Base-by-base conservation (phyloP, 2,797 vertebrate species). In the Spheniscus humboldti region DNA sequence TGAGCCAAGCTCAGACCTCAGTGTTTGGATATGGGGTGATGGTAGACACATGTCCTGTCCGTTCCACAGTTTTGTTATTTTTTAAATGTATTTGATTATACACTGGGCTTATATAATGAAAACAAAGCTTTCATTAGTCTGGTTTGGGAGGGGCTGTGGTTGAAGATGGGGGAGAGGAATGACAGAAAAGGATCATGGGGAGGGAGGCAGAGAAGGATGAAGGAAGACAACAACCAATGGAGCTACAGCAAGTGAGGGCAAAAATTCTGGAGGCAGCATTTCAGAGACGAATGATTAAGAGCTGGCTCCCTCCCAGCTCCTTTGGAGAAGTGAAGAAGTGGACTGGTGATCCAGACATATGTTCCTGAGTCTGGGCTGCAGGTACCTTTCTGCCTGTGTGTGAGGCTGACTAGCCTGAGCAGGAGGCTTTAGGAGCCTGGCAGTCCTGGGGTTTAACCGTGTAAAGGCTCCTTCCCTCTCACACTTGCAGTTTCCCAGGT, bases 21-120 rank as follows among this genome's bases (percentile, higher is more conserved):
- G 86, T 95, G 80, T 97, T 96, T 97, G 94, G 93, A 85, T 96
- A 96, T 73, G 89, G 93, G 73, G 88, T 96, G 93, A 96, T 90
- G 71, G 92, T 95, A 85, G 95, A 96, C 94, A 92, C 69, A 91
- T 64, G 94, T 94, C 94, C 68, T 95, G 95, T 96, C 95, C 90
- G 73, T 92, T 92, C 69, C 86, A 83, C 28, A 25, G 77, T 90
- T 96, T 88, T 93, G 83, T 85, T 96, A 69, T 93, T 96, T 95
- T 95, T 90, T 1, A 28, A 94, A 93, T 88, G n/a, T 69, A 89
- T 96, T 95, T 95, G 83, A 90, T 93, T 95, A 95, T 5, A 9
- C n/a, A 35, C 19, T 76, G 52, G 52, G 67, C 63, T 95, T 96
- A 92, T 90, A 71, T 87, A 91, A 89, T 69, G 83, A 93, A 94